Percentiles rank a stretch among this genome's conserved stretches.
Conservation (phyloP, 2,113 vertebrate species). For the Corvus cornix region DNA sequence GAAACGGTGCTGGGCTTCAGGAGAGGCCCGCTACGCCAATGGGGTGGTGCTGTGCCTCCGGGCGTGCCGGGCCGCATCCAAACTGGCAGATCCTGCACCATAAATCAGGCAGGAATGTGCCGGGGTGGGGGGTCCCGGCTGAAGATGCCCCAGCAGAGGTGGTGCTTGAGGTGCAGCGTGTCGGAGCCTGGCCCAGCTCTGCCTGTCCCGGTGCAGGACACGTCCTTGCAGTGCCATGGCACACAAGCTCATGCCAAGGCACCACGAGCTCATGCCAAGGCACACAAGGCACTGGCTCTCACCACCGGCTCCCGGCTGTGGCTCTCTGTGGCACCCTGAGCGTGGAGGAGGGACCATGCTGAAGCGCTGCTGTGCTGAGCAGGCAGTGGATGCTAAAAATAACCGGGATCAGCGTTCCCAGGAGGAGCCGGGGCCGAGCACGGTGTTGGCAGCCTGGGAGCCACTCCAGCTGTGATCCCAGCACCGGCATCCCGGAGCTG, state of each 20-base stretch:
- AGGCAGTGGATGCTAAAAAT: not conserved
- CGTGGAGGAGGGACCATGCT: not conserved
- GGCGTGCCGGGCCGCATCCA: not conserved
- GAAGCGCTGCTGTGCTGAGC: not conserved
- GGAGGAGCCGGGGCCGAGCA: not conserved
- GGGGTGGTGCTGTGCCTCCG: not conserved
- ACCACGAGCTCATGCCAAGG: not conserved
- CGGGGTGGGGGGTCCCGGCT: not conserved
- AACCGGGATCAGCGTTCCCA: fast-evolving
- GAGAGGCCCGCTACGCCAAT: not conserved
- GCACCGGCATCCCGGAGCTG: fast-evolving
- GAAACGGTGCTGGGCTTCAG: fast-evolving
- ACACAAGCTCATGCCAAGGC: not conserved
- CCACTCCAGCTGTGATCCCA: fast-evolving
- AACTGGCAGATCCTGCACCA: not conserved
- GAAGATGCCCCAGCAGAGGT: not conserved
- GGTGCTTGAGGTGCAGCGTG: not conserved
- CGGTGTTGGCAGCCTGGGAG: not conserved
- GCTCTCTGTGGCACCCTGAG: not conserved
- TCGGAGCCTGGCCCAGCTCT: not conserved
- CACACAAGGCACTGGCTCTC: not conserved
- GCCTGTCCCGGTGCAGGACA: not conserved
- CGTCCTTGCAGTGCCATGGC: not conserved
- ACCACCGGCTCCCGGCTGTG: not conserved
- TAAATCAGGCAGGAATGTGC: conserved; percentile 62